Base-by-base conservation (phyloP, 2,113 vertebrate species). In the Bolborhynchus lineola region DNA sequence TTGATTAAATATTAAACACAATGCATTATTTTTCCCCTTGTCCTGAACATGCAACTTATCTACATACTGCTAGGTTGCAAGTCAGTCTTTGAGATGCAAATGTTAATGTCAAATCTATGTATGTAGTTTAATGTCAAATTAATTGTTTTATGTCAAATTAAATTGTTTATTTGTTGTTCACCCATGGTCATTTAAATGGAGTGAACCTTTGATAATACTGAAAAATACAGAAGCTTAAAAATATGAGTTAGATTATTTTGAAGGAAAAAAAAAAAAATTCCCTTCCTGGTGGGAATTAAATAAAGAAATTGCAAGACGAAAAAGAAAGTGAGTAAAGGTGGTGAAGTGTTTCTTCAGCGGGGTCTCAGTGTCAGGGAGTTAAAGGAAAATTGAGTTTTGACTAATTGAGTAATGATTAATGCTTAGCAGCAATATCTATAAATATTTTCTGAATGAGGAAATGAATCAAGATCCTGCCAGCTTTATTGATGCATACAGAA, bases 71-170 rank as follows among this genome's bases (percentile, higher is more conserved):
- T 82, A 76, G 44, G 63, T 62, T 71, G 88, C 46, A 76, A 88
- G 55, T 62, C 82, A 88, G 67, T 69, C 44, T 94, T 85, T 60
- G 59, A 89, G 88, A 96, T 86, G 65, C 68, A 95, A 77, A 33
- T 88, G 63, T 64, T 80, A 77, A 71, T 59, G 18, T 62, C 68
- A 85, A 78, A 64, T 64, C 76, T 52, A 80, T 18, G 10, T 14
- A 50, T 8, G 19, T 19, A 71, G 53, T 70, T 87, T 60, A 74
- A 33, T n/a, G 69, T 67, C 29, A 95, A 52, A 84, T 92, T 23
- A 80, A 67, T 31, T 19, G 29, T 12, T 70, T 87, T 55, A 74
- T n/a, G 69, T 67, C 28, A 95, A 55, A 84, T 92, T 25, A 80
- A 68, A 86, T 19, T 65, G 29, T 50, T 86, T 82, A 68, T 80